Conservation (phyloP, 2,797 vertebrate genomes). For the Numenius phaeopus region DNA sequence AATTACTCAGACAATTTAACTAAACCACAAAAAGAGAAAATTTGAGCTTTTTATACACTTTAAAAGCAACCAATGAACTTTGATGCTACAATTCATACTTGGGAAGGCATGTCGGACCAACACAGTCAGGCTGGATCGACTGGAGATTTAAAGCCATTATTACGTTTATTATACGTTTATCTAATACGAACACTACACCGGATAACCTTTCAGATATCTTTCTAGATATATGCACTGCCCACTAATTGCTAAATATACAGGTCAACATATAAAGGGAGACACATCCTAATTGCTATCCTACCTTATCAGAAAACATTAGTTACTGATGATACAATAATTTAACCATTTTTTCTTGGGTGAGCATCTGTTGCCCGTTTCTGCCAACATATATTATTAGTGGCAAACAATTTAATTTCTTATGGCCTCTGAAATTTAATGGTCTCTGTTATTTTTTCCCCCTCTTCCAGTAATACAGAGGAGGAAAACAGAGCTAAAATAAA, state of each 20-base stretch:
- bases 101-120: neutral
- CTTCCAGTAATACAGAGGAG: neutral
- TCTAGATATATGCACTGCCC: neutral
- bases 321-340: neutral
- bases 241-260: neutral
- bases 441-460: neutral
- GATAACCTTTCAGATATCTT: neutral
- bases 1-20: neutral
- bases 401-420: neutral
- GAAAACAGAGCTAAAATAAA: neutral
- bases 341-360: neutral
- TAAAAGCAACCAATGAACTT: neutral
- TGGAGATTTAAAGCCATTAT: neutral
- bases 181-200: neutral
- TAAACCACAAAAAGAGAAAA: neutral
- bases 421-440: neutral
- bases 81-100: neutral
- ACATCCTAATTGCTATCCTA: neutral
- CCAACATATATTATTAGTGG: neutral
- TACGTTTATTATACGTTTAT: neutral
- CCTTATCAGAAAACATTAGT: neutral
- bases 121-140: neutral
- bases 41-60: neutral
- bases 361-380: neutral
- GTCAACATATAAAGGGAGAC: neutral